These are phyloP conservation scores for Camptogramma bilineatum DNA, from an alignment of 2,888 invertebrate species.

Conservation along the genomic window DNA sequence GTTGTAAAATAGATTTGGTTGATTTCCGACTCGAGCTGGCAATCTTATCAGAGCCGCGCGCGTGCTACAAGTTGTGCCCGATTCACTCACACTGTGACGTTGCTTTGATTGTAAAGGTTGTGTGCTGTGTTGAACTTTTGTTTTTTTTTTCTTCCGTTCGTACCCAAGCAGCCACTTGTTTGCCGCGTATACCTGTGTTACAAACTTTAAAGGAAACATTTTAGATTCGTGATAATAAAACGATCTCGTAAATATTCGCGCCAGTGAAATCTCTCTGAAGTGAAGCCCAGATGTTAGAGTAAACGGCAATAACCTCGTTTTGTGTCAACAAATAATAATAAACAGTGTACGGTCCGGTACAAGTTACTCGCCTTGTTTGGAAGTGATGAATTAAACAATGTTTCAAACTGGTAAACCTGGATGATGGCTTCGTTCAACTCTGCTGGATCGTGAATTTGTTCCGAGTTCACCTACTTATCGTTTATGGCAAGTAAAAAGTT, in stretches of 20 bases:
- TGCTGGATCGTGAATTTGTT: conserved; percentile 69
- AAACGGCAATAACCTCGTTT: conserved; percentile 76
- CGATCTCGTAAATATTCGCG: conserved; percentile 10
- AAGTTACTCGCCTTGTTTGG: conserved; percentile 63
- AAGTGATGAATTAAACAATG: conserved; percentile 80
- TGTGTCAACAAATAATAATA: conserved; percentile 81
- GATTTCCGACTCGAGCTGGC: conserved; percentile 45
- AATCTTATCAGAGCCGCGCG: conserved; percentile 57
- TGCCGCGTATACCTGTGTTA: conserved; percentile 67
- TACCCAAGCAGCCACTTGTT: conserved; percentile 64
- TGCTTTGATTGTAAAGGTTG: conserved; percentile 64
- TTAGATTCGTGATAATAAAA: conserved; percentile 12
- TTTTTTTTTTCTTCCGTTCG: conserved; percentile 71
- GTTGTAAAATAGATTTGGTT: conserved; percentile 22
- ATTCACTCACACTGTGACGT: conserved; percentile 80
- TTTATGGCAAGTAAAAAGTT: conserved; percentile 83
- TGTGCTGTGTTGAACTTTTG: conserved; percentile 65
- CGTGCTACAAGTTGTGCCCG: conserved; percentile 49
- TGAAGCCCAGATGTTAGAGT: conserved; percentile 72
- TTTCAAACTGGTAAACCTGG: conserved; percentile 73
- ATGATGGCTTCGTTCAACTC: conserved; percentile 66
- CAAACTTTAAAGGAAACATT: conserved; percentile 49
- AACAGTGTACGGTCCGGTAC: conserved; percentile 72
- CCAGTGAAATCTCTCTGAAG: conserved; percentile 72
- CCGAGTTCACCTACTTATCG: conserved; percentile 79